phyloP scores from a whole-genome alignment of 1,140 invertebrate genomes.

The Papilio helenus region DNA sequence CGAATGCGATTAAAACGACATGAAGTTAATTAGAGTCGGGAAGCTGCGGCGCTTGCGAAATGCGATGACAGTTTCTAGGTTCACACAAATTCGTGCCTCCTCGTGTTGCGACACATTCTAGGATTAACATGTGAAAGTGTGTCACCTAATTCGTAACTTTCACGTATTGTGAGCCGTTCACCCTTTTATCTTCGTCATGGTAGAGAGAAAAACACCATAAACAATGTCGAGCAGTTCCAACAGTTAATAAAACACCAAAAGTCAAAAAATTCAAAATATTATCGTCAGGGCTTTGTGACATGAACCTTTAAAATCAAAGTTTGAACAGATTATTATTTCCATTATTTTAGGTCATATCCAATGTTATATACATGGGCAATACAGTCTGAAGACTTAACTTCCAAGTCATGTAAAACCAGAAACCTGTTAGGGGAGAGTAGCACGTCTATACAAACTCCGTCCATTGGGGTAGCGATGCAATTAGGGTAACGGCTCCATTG shows the following conservation, averaged over 20 bases:
- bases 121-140: constrained; percentile 27
- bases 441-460: background rate
- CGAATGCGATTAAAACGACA: constrained; percentile 24
- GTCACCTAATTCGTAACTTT: constrained; percentile 23
- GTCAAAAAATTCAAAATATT: background rate
- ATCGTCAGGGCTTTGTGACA: background rate
- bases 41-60: constrained; percentile 13
- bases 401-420: background rate
- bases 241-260: background rate
- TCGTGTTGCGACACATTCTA: constrained; percentile 26
- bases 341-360: background rate
- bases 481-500: background rate
- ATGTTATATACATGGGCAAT: background rate
- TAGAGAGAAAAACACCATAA: background rate
- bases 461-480: background rate
- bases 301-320: background rate
- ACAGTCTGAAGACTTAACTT: background rate
- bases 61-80: constrained; percentile 26
- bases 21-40: constrained; percentile 19
- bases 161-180: background rate
- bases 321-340: no score
- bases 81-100: constrained; percentile 12
- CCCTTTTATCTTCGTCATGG: background rate
- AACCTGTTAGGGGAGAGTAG: background rate
- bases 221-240: background rate